Conservation (phyloP, 2,113 vertebrate genomes). For the Tonatia bakeri region DNA sequence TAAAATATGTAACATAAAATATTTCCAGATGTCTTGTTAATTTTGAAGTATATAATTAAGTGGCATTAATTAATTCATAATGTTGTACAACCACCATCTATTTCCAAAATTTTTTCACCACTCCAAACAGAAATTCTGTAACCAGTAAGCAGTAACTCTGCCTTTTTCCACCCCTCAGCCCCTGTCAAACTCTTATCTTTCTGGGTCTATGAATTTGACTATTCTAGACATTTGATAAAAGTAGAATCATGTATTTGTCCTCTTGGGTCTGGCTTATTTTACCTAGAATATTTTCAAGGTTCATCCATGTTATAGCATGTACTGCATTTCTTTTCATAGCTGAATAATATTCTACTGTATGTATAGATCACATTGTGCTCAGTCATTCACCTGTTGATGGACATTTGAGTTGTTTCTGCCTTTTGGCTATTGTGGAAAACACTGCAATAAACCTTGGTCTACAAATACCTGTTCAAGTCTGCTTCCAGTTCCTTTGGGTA, state of each 20-base stretch:
- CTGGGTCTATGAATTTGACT: neutral
- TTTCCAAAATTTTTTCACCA: neutral
- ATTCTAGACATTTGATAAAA: neutral
- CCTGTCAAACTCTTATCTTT: neutral
- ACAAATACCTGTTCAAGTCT: neutral
- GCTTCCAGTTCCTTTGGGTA: neutral
- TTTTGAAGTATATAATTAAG: neutral
- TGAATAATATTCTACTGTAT: neutral
- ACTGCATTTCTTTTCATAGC: neutral
- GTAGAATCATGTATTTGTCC: neutral
- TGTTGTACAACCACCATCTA: neutral
- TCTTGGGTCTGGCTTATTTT: neutral
- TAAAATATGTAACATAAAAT: neutral
- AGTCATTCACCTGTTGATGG: neutral
- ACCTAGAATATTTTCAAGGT: neutral
- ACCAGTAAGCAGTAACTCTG: neutral
- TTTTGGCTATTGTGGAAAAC: neutral
- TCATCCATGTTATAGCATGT: neutral
- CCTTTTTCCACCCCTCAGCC: fast-evolving
- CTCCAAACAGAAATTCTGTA: neutral
- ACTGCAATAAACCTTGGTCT: neutral
- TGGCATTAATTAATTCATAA: neutral
- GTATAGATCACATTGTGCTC: neutral
- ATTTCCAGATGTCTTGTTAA: neutral
- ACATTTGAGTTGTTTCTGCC: neutral